These are phyloP conservation scores for Triops cancriformis DNA, from an alignment of 1,140 invertebrate genomes.

Conservation along the genomic window DNA sequence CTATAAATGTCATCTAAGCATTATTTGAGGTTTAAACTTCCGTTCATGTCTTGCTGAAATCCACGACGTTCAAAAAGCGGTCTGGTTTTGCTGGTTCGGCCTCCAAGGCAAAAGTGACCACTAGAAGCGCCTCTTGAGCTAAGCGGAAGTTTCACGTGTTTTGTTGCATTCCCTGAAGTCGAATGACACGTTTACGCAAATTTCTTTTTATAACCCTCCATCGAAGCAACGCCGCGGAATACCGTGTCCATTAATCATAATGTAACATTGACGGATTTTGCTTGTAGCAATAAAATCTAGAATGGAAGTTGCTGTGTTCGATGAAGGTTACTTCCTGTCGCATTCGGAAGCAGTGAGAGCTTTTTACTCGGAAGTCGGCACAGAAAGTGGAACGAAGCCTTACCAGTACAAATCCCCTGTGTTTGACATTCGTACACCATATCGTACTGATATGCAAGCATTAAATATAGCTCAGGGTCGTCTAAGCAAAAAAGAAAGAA, in stretches of 20 bases:
- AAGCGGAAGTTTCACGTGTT: too few species aligned
- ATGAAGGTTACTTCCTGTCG: neutral
- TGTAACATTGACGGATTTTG: neutral
- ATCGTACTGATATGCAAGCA: constrained; percentile 21
- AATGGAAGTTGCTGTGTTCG: neutral
- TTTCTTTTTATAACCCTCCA: too few species aligned
- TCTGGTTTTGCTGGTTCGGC: too few species aligned
- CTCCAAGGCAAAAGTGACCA: too few species aligned
- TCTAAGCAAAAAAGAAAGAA: constrained; percentile 14
- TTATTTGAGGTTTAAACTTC: too few species aligned
- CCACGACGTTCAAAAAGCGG: too few species aligned
- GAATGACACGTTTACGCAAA: too few species aligned
- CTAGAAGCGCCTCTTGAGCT: too few species aligned
- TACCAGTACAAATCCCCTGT: neutral
- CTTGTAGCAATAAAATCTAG: neutral
- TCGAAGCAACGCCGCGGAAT: neutral
- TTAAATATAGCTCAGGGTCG: constrained; percentile 1
- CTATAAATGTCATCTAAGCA: too few species aligned
- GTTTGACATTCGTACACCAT: constrained; percentile 24
- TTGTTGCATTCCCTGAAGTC: too few species aligned
- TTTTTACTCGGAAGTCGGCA: neutral
- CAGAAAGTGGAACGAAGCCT: neutral
- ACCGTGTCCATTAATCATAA: neutral
- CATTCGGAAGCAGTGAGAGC: neutral
- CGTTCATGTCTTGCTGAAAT: too few species aligned